These are phyloP conservation scores for Callimorpha dominula DNA, from an alignment of 2,888 invertebrate genomes.

Conservation along the genomic window DNA sequence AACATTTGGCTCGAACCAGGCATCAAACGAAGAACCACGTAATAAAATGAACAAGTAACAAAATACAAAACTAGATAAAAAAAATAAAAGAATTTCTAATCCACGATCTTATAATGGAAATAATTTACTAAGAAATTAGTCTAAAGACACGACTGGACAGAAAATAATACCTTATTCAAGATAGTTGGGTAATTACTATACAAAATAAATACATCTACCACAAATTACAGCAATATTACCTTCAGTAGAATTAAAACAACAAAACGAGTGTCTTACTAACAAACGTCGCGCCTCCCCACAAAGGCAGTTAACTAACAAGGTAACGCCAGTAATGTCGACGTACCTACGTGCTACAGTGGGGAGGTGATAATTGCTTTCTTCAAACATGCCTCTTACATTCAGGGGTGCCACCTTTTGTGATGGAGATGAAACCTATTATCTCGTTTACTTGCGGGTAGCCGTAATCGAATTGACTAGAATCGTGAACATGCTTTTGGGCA, in stretches of 20 bases:
- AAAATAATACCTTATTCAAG: too few relatives aligned
- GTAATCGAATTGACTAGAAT: slow-evolving; percentile 29
- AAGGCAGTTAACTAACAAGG: slow-evolving; percentile 51
- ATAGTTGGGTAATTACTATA: too few relatives aligned
- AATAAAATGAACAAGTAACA: too few relatives aligned
- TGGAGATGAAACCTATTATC: slow-evolving; percentile 50
- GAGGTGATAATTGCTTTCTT: slow-evolving; percentile 71
- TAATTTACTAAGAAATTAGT: too few relatives aligned
- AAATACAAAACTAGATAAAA: too few relatives aligned
- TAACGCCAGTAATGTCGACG: slow-evolving; percentile 25
- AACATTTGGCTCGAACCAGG: too few relatives aligned
- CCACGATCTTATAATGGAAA: too few relatives aligned
- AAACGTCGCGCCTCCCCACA: slow-evolving; percentile 34
- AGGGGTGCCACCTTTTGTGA: slow-evolving; percentile 62
- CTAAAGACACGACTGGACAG: too few relatives aligned
- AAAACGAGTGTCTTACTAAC: slow-evolving; percentile 32
- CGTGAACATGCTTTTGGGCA: slow-evolving; percentile 8
- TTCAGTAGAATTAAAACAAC: slow-evolving; percentile 22
- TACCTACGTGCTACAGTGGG: slow-evolving; percentile 32
- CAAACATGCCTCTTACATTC: slow-evolving; percentile 55
- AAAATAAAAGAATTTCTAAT: too few relatives aligned
- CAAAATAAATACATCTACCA: neutral
- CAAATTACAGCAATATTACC: neutral
- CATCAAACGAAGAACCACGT: too few relatives aligned
- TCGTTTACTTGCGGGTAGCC: slow-evolving; percentile 25